Base-by-base conservation (phyloP, 2,888 invertebrate species). In the Volucella inanis region DNA sequence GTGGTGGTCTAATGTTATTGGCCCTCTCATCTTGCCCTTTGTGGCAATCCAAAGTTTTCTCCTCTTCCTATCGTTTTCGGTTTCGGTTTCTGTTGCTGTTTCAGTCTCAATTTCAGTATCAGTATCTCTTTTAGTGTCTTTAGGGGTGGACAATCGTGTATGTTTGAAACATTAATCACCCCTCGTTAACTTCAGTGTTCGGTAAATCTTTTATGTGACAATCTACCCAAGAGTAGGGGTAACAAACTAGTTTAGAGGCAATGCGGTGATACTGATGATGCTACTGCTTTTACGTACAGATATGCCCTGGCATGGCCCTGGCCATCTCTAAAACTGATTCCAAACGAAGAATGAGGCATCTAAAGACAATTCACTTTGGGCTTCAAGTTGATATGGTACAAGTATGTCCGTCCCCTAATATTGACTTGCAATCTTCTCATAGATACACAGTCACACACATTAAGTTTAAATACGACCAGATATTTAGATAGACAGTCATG, bases 91-190 rank as follows among this genome's bases (percentile, higher is more conserved):
- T 31, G 6, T 31, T 4, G 4, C 31, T 31, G 31, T 31, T 6
- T 31, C 6, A 31, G 31, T 31, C 31, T 31, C 31, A 31, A 31
- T 31, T 31, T 31, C 31, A 31, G 12, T 10, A 15, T 59, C 45
- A 0, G 41, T 65, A 14, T 68, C 14, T 18, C 11, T 61, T 8
- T 31, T 31, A 31, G 31, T 74, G 31, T 67, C 18, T 43, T 54
- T 18, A 39, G 22, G 39, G 18, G 22, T 47, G 52, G 38, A 55
- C 45, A 31, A 50, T 75, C 57, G 74, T 70, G 68, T 68, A 62
- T 65, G 64, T 71, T 81, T 81, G 68, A 72, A 79, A 76, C 85
- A 85, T 85, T 85, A 85, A 85, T 85, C 85, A 85, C 85, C 68
- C 80, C 85, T 85, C 72, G 81, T 85, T 85, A 81, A 75, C 61